A percentile compares a stretch with the other conserved stretches of the same genome.
These are phyloP conservation scores for Trigoniulus corallinus DNA, from an alignment of 1,140 invertebrate species.

Conservation along the genomic window DNA sequence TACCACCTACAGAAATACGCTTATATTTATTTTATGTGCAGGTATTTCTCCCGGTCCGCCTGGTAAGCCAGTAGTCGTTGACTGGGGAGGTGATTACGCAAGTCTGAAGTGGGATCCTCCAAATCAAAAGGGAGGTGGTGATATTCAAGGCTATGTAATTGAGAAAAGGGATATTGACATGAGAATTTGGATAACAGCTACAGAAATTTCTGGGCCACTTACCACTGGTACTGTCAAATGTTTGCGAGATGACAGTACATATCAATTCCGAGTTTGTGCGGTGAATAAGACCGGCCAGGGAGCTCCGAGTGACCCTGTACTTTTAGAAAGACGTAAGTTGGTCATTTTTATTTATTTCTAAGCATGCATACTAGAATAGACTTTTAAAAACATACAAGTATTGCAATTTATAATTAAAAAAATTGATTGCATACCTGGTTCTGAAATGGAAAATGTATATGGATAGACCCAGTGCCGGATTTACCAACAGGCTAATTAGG, in stretches of 20 bases:
- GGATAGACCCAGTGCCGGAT: too few relatives aligned
- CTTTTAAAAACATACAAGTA: too few relatives aligned
- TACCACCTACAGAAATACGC: too few relatives aligned
- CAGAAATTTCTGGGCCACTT: conserved; percentile 23
- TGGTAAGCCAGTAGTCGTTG: background rate
- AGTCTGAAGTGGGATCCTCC: conserved; percentile 18
- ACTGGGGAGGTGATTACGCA: background rate
- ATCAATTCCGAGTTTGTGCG: conserved; percentile 95
- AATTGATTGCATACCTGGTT: too few relatives aligned
- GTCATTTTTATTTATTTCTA: too few relatives aligned
- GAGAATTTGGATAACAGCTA: conserved; percentile 15
- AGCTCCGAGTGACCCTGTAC: conserved; percentile 20
- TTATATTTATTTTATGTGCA: too few relatives aligned
- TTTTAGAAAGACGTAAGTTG: conserved; percentile 4
- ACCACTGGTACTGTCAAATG: conserved; percentile 27
- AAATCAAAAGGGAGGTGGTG: conserved; percentile 16
- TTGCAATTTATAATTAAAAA: too few relatives aligned
- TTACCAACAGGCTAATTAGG: too few relatives aligned
- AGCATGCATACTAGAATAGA: too few relatives aligned
- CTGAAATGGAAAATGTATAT: too few relatives aligned
- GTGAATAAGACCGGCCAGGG: conserved; percentile 91
- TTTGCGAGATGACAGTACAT: conserved; percentile 82
- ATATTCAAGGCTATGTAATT: conserved; percentile 19
- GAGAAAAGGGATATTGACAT: conserved; percentile 26
- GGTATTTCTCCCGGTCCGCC: background rate